Evolutionary conservation across 2,888 invertebrate species (phyloP).

Genomic region (Drosophila ezoana): DNA sequence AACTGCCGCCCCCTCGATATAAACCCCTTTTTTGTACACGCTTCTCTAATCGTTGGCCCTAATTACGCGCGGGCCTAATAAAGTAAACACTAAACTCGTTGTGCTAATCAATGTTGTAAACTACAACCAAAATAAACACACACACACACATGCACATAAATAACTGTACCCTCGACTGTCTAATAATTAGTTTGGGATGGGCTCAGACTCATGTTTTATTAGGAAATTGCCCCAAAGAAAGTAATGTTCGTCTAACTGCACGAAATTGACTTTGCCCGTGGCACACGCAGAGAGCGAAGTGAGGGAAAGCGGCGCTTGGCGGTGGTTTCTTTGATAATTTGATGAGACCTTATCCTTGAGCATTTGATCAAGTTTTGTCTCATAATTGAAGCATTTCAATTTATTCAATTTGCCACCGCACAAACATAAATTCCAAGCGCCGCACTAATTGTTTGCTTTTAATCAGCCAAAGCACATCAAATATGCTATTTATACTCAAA

Average conservation of each 20-base stretch:
- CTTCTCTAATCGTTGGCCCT: constrained; percentile 60
- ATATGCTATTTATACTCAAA: constrained; percentile 57
- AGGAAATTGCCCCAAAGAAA: constrained; percentile 45
- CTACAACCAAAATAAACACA: constrained; percentile 32
- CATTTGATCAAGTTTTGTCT: constrained; percentile 36
- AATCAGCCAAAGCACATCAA: constrained; percentile 69
- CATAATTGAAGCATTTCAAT: constrained; percentile 68
- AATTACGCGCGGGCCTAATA: constrained; percentile 74
- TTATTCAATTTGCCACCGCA: constrained; percentile 41
- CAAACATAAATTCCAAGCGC: background rate
- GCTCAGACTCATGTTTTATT: constrained; percentile 41
- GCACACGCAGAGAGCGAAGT: background rate
- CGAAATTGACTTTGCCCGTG: constrained; percentile 34
- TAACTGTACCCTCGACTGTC: constrained; percentile 27
- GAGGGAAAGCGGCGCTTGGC: background rate
- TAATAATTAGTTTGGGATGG: constrained; percentile 22
- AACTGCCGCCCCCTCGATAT: background rate
- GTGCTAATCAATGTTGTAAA: constrained; percentile 73
- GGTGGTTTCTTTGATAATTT: constrained; percentile 50
- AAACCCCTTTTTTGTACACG: constrained; percentile 28
- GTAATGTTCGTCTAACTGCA: constrained; percentile 42
- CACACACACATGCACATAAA: constrained; percentile 17
- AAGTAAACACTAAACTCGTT: constrained; percentile 74
- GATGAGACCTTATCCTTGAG: constrained; percentile 27
- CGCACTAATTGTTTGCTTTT: constrained; percentile 70